Evolutionary conservation across 2,888 invertebrate species (phyloP), one percentile per base, ranked within the genome.

Genomic region (Thymelicus acteon): DNA sequence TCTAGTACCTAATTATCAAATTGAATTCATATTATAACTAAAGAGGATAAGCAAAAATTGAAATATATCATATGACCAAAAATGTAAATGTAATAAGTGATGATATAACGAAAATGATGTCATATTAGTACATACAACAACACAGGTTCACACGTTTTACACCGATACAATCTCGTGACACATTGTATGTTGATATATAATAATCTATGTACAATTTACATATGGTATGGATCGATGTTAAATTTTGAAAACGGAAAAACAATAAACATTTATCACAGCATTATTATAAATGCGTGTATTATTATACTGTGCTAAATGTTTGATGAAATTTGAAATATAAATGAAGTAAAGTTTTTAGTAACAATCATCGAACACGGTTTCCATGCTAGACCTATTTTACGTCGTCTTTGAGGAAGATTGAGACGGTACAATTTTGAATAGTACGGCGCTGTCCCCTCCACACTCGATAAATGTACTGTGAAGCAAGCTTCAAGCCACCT

Each of bases 401-500:
- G 8, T 12, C 44, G 44, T 44, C 4, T 44, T 12, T 12, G 12
- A 44, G 12, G 12, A 10, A 10, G 12, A 12, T 44, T 44, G 44
- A 12, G 7, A 44, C 3, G 31, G 44, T 40, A 7, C 7, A 40
- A 44, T 10, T 44, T 10, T 10, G 10, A 44, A 44, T 31, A 12
- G 10, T 10, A 44, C 10, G 12, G 8, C 12, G 10, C 12, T 12
- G 44, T 10, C 12, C 44, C 44, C 49, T 6, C 49, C 15, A 52
- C 15, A 52, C 15, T 52, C 19, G 15, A 8, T 52, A 52, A 19
- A 19, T 52, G 6, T 19, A 52, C 15, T 19, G 49, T 15, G 49
- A 52, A 52, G 49, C 49, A 52, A 52, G 44, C 44, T 52, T 52
- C 15, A 52, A 52, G 19, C 49, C 15, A 52, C 49, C 49, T 52